Base-by-base conservation (phyloP, 1,140 invertebrate species). In the Aethina tumida region DNA sequence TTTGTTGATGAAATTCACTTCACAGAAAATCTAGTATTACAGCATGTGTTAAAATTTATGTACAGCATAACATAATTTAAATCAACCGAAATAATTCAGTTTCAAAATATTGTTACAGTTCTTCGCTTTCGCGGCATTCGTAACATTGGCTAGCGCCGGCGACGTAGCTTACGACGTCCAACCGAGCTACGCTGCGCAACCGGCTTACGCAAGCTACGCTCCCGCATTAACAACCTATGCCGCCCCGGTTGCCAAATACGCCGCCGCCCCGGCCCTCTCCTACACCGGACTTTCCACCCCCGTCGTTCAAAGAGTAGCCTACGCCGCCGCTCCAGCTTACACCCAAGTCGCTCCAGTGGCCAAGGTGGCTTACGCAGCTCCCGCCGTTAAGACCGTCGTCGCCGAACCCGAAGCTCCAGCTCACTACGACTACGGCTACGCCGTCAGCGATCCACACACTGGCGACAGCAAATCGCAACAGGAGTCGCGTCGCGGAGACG, bases 381-480 rank as follows among this genome's bases (percentile, higher is more conserved):
- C 35, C 13, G 21, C 34, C 10, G 33, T 34, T 25, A 38, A 49
- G 21, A 17, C 35, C 38, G 24, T 38, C 10, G 25, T 51, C 9
- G 41, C 43, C 26, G 72, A 52, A 64, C 47, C 53, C 25, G 21
- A 17, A 21, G 41, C 47, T n/a, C 43, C 47, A 37, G 49, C 51
- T 10, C 24, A 43, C 30, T 50, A 51, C 39, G 47, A 44, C 35
- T 51, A 44, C 30, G 45, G 34, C 15, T 49, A 49, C 28, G 18
- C 41, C 28, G 47, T 44, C 3, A 25, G 49, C 64, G 69, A 57
- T 63, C 66, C 67, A 6, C 67, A 73, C 47, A 73, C 52, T 47
- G 70, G 50, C n/a, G 50, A 53, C 35, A 27, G 12, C 36, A 53
- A 53, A 40, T 21, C 18, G 8, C 50, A 52, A 25, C 40, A 49